A percentile compares a stretch with the other conserved stretches of the same genome.
Evolutionary conservation across 2,797 vertebrate genomes (phyloP).

Genomic region (Sebastes jordani): DNA sequence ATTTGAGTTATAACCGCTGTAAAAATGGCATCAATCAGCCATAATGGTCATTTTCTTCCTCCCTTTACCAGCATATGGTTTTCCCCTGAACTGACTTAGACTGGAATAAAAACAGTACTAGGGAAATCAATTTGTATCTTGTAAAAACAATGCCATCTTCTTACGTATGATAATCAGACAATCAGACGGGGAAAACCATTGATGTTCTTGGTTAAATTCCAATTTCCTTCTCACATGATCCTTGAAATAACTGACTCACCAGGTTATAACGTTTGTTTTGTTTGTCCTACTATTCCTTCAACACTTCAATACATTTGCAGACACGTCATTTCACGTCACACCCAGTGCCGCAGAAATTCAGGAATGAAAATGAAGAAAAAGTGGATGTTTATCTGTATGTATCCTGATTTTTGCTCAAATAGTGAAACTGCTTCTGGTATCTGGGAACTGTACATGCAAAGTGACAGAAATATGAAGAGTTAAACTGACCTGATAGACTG

Average conservation of each 20-base stretch:
- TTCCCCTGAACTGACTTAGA: neutral
- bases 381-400: neutral
- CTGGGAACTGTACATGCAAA: neutral
- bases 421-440: neutral
- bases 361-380: neutral
- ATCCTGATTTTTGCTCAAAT: neutral
- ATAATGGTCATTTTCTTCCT: neutral
- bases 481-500: neutral
- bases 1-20: neutral
- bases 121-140: neutral
- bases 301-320: neutral
- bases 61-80: neutral
- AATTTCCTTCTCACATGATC: neutral
- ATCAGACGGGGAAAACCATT: neutral
- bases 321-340: neutral
- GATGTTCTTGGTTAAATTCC: neutral
- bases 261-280: neutral
- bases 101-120: neutral
- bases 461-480: neutral
- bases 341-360: neutral
- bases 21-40: neutral
- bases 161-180: neutral
- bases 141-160: neutral
- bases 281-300: neutral
- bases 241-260: neutral